phyloP scores from a whole-genome alignment of 23 tunicate species.

The Pegea sp. region DNA sequence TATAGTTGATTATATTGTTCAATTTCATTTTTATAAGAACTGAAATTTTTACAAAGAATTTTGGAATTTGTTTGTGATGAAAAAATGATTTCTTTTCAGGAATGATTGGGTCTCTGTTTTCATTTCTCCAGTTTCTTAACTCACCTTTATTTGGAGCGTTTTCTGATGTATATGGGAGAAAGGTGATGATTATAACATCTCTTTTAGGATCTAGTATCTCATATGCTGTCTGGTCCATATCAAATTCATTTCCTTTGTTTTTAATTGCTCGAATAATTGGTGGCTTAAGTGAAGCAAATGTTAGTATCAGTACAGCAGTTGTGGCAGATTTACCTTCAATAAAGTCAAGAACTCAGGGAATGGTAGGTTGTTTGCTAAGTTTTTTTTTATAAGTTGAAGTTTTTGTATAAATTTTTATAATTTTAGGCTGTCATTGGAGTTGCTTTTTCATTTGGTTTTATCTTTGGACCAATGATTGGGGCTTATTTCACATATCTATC shows the following conservation, averaged over 20 bases:
- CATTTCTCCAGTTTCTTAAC: slow-evolving; percentile 85
- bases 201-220: slow-evolving; percentile 53
- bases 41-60: too few relatives aligned
- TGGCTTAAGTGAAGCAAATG: slow-evolving; percentile 89
- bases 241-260: slow-evolving; percentile 56
- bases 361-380: slow-evolving; percentile 27
- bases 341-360: slow-evolving; percentile 48
- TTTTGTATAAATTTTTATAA: too few relatives aligned
- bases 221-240: slow-evolving; percentile 48
- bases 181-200: slow-evolving; percentile 42
- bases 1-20: too few relatives aligned
- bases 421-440: slow-evolving; percentile 73
- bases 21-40: too few relatives aligned
- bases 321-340: slow-evolving; percentile 64
- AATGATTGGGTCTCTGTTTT: slow-evolving; percentile 85
- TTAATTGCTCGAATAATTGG: slow-evolving; percentile 69
- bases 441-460: slow-evolving; percentile 87
- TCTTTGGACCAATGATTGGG: slow-evolving; percentile 76
- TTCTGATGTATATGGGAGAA: slow-evolving; percentile 72
- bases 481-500: slow-evolving; percentile 30
- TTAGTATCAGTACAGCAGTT: slow-evolving; percentile 79
- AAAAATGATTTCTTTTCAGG: slow-evolving; percentile 10
- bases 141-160: slow-evolving; percentile 95
- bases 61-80: neutral
- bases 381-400: neutral